Evolutionary conservation across 1,140 invertebrate genomes (phyloP), one percentile per base, ranked within the genome.

Genomic region (Drosophila baimaii): DNA sequence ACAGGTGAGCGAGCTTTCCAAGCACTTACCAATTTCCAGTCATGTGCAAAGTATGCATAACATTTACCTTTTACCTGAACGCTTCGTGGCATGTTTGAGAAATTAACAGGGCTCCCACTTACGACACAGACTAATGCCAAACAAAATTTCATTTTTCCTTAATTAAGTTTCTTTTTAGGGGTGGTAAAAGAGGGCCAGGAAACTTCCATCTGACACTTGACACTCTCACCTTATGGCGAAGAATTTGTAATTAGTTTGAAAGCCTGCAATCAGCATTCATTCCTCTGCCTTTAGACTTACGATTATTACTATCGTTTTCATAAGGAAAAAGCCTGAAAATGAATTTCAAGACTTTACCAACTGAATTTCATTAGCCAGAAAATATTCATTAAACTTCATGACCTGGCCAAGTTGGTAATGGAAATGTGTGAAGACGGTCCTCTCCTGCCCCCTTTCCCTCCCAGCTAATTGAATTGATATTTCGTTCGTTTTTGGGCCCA

Each of bases 21-120:
- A 35, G 41, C 47, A 55, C 58, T 77, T 74, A 59, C 80, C 74
- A 64, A 63, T 78, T 81, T 74, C 17, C 57, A 57, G 31, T 41
- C 77, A 66, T 73, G 77, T 79, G 68, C 56, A 63, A 61, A 47
- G 72, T 59, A 31, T 77, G 55, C 70, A 73, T 43, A 73, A 62
- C 31, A 73, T 73, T 57, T 56, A 23, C 21, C 44, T 19, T 61
- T 68, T 29, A 27, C 29, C 44, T 25, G 27, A 58, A 73, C 54
- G 27, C 27, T 61, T 29, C 17, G 52, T 44, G 52, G 55, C 59
- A 57, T 62, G 43, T 75, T 57, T 77, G 79, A 72, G 52, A 77
- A 63, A 77, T 72, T 52, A 68, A 62, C 33, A 27, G 46, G 56
- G n/a, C 54, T 39, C n/a, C 21, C 35, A 63, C 68, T 70, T 74